Conservation (phyloP, 2,888 invertebrate genomes). For the Diabrotica balteata region DNA sequence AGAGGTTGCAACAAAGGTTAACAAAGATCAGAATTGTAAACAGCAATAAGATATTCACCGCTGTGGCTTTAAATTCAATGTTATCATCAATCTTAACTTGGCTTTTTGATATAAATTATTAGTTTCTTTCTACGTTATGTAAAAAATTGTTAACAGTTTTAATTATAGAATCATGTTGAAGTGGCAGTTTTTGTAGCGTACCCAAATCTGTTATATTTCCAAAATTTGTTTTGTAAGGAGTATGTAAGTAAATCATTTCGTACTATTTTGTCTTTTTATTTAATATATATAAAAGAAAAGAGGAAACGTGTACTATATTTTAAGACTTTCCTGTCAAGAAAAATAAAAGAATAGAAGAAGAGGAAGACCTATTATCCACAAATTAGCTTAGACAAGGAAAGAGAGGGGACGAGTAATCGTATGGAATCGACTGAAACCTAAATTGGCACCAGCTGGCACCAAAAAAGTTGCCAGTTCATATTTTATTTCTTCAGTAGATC, state of each 20-base stretch:
- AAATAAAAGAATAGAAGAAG: no score
- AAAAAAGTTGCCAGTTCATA: no score
- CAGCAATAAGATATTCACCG: conserved; percentile 50
- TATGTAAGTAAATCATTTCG: conserved; percentile 29
- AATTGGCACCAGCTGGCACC: no score
- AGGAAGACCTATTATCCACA: no score
- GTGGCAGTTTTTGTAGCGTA: conserved; percentile 24
- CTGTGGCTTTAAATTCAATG: conserved; percentile 4
- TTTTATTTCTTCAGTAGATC: no score
- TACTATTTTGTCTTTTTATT: conserved; percentile 15
- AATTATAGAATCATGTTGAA: conserved; percentile 22
- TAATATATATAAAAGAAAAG: background rate
- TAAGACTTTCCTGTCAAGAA: no score
- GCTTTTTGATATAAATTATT: conserved; percentile 14
- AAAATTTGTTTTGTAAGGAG: conserved; percentile 37
- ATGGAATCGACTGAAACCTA: no score
- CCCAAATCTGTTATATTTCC: conserved; percentile 26
- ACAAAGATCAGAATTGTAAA: conserved; percentile 57
- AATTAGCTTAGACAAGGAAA: no score
- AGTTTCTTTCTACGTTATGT: background rate
- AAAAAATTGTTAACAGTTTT: conserved; percentile 26
- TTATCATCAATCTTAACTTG: background rate
- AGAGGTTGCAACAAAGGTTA: conserved; percentile 40
- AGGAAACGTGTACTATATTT: no score
- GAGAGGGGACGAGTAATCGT: no score